Evolutionary conservation across 1,140 invertebrate species (phyloP), one percentile per base, ranked within the genome.

Genomic region (Periplaneta americana): DNA sequence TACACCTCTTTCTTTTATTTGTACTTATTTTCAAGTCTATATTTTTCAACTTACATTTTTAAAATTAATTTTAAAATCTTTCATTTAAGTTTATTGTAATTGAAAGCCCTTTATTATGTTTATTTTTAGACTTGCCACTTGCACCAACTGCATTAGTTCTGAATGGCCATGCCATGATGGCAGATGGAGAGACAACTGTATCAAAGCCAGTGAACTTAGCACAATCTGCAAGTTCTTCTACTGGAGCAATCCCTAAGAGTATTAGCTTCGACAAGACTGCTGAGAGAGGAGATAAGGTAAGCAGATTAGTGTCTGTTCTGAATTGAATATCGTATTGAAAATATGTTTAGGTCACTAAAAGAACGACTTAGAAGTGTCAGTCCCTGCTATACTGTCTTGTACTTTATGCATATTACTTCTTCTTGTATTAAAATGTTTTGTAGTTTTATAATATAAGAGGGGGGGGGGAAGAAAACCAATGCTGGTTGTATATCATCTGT

Each of bases 201-300:
- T n/a, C 82, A 22, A 82, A 84, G 28, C 37, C 81, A 22, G 33
- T 83, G n/a, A 15, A 80, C 31, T 79, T 80, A 17, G 75, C 75
- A 13, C 32, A 35, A 34, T 33, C 78, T 35, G 35, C 34, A 6
- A 17, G 34, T 34, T 80, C 80, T 75, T 74, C 80, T 31, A 81
- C 81, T 0, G 96, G 95, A 10, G 94, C 95, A 1, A 97, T 97
- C 86, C 95, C 96, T 11, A 97, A 97, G 88, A 97, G 96, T 84
- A 97, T 97, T 83, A 97, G 95, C 85, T 97, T 97, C 85, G 96
- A 97, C 89, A 95, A 96, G 87, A 96, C 95, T 6, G 95, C 96
- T 1, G 95, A 97, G 85, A 93, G 96, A 82, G 92, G 93, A 3
- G 94, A 95, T 84, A 93, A 93, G 84, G 88, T 88, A 84, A 82